Percentiles rank a stretch among this genome's conserved stretches.
These are phyloP conservation scores for Diarsia brunnea DNA, from an alignment of 2,888 invertebrate species.

Conservation along the genomic window DNA sequence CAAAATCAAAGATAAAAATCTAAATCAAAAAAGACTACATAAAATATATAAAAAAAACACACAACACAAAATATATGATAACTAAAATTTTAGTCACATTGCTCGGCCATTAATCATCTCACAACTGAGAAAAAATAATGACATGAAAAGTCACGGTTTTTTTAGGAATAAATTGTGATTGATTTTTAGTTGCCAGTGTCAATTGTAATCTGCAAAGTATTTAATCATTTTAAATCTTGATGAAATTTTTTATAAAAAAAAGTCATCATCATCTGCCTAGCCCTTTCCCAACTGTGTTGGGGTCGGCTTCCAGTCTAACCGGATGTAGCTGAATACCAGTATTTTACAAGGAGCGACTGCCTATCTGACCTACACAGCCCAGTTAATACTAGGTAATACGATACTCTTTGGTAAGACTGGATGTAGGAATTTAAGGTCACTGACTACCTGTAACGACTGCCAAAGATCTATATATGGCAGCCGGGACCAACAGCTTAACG, in stretches of 20 bases:
- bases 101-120: constrained; percentile 83
- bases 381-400: no score
- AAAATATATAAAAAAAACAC: constrained; percentile 87
- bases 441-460: no score
- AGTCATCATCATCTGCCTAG: no score
- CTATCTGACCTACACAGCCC: no score
- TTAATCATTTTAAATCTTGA: background rate
- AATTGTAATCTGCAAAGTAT: constrained; percentile 11
- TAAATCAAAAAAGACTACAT: constrained; percentile 87
- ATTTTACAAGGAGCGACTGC: no score
- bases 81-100: constrained; percentile 90
- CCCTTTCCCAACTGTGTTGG: no score
- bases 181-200: constrained; percentile 35
- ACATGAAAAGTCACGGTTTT: constrained; percentile 67
- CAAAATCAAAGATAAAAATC: constrained; percentile 81
- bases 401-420: no score
- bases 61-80: constrained; percentile 87
- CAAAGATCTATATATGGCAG: no score
- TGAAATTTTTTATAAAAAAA: constrained; percentile 6
- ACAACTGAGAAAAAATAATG: constrained; percentile 76
- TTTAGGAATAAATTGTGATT: constrained; percentile 32
- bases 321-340: no score
- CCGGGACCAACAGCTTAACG: no score
- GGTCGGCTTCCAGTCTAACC: no score
- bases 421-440: no score